Percentiles rank a stretch among this genome's conserved stretches.
These are phyloP conservation scores for Brachionus koreanus DNA, from an alignment of 1,140 invertebrate genomes.

Conservation along the genomic window DNA sequence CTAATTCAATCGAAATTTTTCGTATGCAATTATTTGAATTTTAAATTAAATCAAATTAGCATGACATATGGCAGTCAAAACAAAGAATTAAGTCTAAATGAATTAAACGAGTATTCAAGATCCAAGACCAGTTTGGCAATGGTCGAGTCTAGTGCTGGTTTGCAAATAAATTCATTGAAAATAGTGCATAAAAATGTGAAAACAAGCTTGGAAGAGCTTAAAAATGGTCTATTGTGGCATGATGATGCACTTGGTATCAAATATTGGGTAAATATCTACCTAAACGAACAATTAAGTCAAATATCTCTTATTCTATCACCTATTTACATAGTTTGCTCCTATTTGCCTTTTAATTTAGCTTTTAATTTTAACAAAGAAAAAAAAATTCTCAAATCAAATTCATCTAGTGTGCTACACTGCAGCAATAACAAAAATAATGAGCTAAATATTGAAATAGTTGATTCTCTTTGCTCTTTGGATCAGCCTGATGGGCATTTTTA, in stretches of 20 bases:
- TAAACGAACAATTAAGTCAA: background rate
- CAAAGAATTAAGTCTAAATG: background rate
- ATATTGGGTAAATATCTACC: background rate
- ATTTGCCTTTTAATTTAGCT: conserved; percentile 24
- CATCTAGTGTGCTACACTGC: background rate
- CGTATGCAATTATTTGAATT: conserved; percentile 30
- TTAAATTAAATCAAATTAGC: background rate
- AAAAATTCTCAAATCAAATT: conserved; percentile 1
- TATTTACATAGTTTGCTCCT: conserved; percentile 13
- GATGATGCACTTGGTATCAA: background rate
- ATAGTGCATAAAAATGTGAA: background rate
- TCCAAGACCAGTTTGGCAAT: background rate
- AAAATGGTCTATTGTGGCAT: background rate
- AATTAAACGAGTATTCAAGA: background rate
- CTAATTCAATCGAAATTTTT: conserved; percentile 34
- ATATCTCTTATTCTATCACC: conserved; percentile 10
- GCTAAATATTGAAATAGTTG: background rate
- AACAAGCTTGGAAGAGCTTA: background rate
- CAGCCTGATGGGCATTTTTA: background rate
- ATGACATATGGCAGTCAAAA: background rate
- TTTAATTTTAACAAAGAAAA: background rate
- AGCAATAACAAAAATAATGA: background rate
- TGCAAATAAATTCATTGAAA: background rate
- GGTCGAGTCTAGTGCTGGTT: background rate
- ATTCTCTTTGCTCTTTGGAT: background rate